These are phyloP conservation scores for Oncorhynchus masou DNA, from an alignment of 2,113 vertebrate genomes.

Conservation along the genomic window DNA sequence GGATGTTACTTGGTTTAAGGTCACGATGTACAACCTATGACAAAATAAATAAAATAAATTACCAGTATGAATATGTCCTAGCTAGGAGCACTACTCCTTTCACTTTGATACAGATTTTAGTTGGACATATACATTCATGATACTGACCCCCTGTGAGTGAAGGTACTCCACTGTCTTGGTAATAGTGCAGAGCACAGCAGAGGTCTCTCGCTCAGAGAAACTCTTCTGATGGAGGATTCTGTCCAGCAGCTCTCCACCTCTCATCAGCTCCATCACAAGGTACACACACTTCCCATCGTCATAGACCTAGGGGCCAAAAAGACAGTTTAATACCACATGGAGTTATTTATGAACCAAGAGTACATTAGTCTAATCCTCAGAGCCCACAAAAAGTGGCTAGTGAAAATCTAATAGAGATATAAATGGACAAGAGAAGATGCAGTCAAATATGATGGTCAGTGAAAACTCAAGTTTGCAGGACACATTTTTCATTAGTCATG, in stretches of 20 bases:
- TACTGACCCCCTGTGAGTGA: slow-evolving; percentile 89
- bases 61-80: too few relatives aligned
- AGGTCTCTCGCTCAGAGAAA: slow-evolving; percentile 90
- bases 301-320: slow-evolving; percentile 77
- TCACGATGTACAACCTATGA: slow-evolving; percentile 92
- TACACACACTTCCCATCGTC: slow-evolving; percentile 88
- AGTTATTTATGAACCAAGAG: not conserved
- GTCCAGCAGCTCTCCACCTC: slow-evolving; percentile 90
- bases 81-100: not conserved
- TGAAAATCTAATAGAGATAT: too few relatives aligned
- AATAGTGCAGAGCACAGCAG: slow-evolving; percentile 85
- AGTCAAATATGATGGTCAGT: too few relatives aligned
- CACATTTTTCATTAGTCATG: too few relatives aligned
- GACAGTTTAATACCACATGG: not conserved
- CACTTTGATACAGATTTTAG: not conserved
- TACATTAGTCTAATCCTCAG: not conserved
- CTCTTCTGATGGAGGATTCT: slow-evolving; percentile 82
- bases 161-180: slow-evolving; percentile 92
- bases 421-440: too few relatives aligned
- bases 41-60: not conserved
- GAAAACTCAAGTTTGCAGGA: too few relatives aligned
- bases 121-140: not conserved
- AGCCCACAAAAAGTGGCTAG: too few relatives aligned
- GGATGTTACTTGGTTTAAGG: slow-evolving; percentile 94
- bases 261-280: slow-evolving; percentile 91